A percentile compares a stretch with the other conserved stretches of the same genome.
Conservation (phyloP, 2,113 vertebrate genomes). For the Petrocephalus zakoni region DNA sequence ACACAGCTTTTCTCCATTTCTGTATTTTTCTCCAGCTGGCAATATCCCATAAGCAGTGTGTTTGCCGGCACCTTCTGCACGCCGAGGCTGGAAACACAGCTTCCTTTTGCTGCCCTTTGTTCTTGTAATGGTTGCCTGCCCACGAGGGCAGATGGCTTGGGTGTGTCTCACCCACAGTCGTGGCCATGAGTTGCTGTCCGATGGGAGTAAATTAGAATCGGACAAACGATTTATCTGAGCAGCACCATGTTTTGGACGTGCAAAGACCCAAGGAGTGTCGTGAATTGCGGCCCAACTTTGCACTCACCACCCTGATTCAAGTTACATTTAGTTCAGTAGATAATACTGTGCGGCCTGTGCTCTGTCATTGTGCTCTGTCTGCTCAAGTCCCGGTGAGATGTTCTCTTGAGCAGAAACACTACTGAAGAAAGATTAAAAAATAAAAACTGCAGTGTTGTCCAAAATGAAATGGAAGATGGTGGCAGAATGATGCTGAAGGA, state of each 20-base stretch:
- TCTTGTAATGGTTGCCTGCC: background rate
- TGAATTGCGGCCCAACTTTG: background rate
- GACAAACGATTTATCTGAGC: background rate
- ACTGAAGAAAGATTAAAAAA: background rate
- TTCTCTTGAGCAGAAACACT: background rate
- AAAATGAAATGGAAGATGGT: background rate
- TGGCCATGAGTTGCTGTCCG: background rate
- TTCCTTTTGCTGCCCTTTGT: background rate
- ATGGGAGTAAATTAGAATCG: background rate
- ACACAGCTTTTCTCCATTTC: background rate
- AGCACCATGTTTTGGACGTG: background rate
- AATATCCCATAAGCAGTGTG: background rate
- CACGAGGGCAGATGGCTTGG: background rate
- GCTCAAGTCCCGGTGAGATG: background rate
- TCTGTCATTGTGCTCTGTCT: background rate
- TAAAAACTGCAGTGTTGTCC: background rate
- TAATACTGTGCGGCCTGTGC: background rate
- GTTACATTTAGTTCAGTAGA: background rate
- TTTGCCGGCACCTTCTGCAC: background rate
- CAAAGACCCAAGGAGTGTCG: background rate
- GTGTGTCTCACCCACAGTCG: background rate
- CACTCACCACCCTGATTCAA: background rate
- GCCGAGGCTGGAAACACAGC: background rate
- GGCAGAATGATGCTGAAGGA: background rate
- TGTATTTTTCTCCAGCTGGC: background rate